Conservation (phyloP, 2,888 invertebrate genomes). For the Kryphioiulus occultus region DNA sequence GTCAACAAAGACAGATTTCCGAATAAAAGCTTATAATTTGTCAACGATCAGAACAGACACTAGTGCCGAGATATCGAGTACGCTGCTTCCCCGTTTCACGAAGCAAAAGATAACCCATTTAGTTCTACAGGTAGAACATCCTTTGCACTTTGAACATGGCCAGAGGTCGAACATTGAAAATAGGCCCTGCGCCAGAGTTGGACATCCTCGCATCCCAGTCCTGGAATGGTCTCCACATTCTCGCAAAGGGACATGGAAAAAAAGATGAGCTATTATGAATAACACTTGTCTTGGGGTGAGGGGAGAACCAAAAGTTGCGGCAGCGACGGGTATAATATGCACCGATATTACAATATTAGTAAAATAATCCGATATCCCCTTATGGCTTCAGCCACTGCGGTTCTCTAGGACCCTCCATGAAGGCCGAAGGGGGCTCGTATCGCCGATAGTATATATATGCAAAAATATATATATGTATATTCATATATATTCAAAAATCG, state of each 20-base stretch:
- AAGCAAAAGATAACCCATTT: no score
- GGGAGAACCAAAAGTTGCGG: neutral
- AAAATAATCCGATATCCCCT: conserved; percentile 14
- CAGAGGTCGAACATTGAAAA: neutral
- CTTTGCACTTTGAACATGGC: neutral
- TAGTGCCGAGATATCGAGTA: no score
- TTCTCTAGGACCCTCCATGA: neutral
- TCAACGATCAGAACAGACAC: no score
- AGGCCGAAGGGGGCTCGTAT: conserved; percentile 13
- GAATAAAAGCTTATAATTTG: no score
- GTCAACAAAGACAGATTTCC: no score
- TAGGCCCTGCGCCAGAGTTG: neutral
- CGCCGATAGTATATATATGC: conserved; percentile 29
- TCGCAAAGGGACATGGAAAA: neutral
- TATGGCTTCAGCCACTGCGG: neutral
- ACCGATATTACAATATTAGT: conserved; percentile 25
- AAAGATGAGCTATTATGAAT: neutral
- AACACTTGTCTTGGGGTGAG: neutral
- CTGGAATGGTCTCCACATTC: conserved; percentile 1
- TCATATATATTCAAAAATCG: conserved; percentile 18
- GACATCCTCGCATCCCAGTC: conserved; percentile 19
- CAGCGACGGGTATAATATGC: neutral
- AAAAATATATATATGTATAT: conserved; percentile 27
- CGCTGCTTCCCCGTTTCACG: no score
- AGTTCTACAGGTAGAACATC: no score